These are phyloP conservation scores for Panthera tigris DNA, from an alignment of 2,113 vertebrate genomes.

Conservation along the genomic window DNA sequence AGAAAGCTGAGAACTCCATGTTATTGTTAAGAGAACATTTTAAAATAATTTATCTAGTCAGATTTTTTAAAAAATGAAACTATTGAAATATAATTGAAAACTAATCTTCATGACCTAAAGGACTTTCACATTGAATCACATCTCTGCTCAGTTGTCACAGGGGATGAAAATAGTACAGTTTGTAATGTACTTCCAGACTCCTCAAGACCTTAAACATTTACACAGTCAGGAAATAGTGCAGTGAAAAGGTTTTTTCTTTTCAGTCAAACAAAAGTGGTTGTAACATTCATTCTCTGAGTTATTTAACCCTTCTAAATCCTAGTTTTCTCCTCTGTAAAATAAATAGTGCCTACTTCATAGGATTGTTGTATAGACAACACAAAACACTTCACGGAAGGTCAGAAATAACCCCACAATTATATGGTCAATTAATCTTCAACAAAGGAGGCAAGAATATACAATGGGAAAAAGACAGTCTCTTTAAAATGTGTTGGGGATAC, in stretches of 20 bases:
- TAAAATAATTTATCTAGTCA: background rate
- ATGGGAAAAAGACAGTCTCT: background rate
- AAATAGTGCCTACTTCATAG: background rate
- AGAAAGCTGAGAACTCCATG: background rate
- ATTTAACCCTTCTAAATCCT: background rate
- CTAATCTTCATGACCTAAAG: background rate
- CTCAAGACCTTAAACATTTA: background rate
- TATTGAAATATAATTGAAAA: background rate
- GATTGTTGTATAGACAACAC: background rate
- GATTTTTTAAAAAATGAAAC: background rate
- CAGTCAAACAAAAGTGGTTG: background rate
- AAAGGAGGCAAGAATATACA: background rate
- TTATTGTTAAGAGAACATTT: background rate
- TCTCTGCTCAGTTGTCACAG: background rate
- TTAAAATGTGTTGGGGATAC: background rate
- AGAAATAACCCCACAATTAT: background rate
- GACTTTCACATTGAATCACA: background rate
- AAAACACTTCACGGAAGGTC: background rate
- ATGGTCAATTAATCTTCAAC: background rate
- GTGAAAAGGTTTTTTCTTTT: background rate
- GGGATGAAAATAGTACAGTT: background rate
- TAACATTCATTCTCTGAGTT: background rate
- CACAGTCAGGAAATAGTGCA: background rate
- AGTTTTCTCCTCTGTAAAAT: slow-evolving; percentile 37
- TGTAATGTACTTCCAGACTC: background rate